Conservation (phyloP, 2,113 vertebrate species). For the Acanthisitta chloris region DNA sequence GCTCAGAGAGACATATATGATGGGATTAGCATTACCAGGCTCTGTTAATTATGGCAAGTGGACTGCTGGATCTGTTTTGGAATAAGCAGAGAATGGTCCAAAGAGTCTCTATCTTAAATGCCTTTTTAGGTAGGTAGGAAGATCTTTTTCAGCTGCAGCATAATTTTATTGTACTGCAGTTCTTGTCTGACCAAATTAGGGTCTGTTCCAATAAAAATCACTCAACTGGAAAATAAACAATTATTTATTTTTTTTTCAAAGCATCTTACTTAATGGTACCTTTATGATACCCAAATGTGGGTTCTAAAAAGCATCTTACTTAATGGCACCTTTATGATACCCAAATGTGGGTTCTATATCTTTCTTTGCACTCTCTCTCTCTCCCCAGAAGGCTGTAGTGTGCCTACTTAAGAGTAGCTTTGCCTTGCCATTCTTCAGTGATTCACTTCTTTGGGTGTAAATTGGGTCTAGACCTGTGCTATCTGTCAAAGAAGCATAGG, state of each 20-base stretch:
- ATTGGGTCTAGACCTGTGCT: constrained; percentile 46
- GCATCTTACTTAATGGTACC: not conserved
- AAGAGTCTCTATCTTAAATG: not conserved
- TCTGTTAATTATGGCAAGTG: not conserved
- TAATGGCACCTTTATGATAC: not conserved
- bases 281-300: not conserved
- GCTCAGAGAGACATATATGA: not conserved
- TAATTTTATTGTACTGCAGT: not conserved
- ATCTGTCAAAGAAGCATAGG: not conserved
- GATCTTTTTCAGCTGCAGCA: not conserved
- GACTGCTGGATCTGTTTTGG: not conserved
- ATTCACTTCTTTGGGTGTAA: not conserved
- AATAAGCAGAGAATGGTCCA: not conserved
- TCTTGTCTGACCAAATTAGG: not conserved
- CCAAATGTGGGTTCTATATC: not conserved
- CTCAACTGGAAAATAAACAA: not conserved
- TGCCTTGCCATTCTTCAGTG: not conserved
- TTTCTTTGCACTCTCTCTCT: not conserved
- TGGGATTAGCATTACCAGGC: not conserved
- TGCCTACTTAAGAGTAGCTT: not conserved
- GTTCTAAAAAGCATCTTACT: too few relatives aligned
- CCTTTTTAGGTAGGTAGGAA: not conserved
- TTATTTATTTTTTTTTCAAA: not conserved
- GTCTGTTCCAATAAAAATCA: not conserved
- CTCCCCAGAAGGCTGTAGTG: not conserved